phyloP scores from a whole-genome alignment of 1,140 invertebrate genomes.

The Metopolophium dirhodum region DNA sequence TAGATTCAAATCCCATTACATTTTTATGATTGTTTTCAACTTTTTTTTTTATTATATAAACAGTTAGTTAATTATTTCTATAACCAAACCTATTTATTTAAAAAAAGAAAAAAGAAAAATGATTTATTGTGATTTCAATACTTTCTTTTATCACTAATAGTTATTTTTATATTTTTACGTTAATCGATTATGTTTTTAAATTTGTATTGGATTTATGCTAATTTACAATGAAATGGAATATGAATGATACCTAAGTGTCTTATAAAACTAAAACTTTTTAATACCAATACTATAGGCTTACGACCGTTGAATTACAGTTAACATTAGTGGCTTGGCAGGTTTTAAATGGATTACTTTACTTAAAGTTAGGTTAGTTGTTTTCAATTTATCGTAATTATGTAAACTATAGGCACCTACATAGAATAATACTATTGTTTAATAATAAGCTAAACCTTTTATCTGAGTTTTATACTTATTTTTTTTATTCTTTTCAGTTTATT shows the following conservation, averaged over 20 bases:
- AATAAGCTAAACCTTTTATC: too few relatives aligned
- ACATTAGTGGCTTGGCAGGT: too few relatives aligned
- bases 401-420: too few relatives aligned
- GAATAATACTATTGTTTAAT: too few relatives aligned
- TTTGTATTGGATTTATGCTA: neutral
- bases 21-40: neutral
- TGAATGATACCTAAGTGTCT: neutral
- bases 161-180: neutral
- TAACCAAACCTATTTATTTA: neutral
- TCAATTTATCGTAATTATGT: too few relatives aligned
- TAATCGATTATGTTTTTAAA: too few relatives aligned
- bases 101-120: neutral
- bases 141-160: neutral
- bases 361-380: too few relatives aligned
- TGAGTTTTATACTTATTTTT: too few relatives aligned
- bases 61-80: neutral
- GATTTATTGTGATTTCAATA: neutral
- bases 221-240: neutral
- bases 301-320: too few relatives aligned
- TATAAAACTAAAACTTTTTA: neutral
- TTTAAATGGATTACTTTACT: too few relatives aligned
- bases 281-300: too few relatives aligned
- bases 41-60: neutral
- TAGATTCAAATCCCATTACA: neutral
- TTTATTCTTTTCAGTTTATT: too few relatives aligned